Evolutionary conservation across 2,113 vertebrate species (phyloP).

Genomic region (Poeciliopsis occidentalis): DNA sequence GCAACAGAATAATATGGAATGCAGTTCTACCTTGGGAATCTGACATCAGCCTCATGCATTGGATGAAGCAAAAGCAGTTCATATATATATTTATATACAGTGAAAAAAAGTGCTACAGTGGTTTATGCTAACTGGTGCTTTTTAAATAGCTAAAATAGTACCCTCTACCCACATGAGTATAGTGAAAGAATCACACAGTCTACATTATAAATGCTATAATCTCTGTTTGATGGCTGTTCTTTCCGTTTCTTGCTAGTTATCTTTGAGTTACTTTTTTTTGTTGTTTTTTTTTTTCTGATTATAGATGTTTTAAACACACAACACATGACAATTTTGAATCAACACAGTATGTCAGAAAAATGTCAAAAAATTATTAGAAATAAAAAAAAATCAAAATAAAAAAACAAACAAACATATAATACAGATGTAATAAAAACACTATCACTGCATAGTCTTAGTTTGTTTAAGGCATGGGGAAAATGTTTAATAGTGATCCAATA

Average conservation of each 20-base stretch:
- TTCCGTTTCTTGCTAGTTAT: conserved; percentile 54
- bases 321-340: conserved; percentile 22
- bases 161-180: conserved; percentile 55
- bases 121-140: conserved; percentile 71
- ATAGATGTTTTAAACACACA: conserved; percentile 15
- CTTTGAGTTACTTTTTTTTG: conserved; percentile 28
- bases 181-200: conserved; percentile 51
- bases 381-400: conserved; percentile 22
- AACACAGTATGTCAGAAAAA: conserved; percentile 9
- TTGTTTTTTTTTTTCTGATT: conserved; percentile 9
- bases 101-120: conserved; percentile 76
- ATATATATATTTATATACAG: conserved; percentile 76
- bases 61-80: conserved; percentile 55
- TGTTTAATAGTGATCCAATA: conserved; percentile 26
- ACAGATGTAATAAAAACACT: conserved; percentile 53
- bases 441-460: conserved; percentile 48
- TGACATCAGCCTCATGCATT: conserved; percentile 54
- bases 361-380: conserved; percentile 16
- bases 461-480: conserved; percentile 23
- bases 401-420: conserved; percentile 24
- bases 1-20: conserved; percentile 62
- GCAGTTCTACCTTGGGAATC: conserved; percentile 51
- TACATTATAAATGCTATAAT: conserved; percentile 47
- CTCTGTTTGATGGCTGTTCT: conserved; percentile 56
- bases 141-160: conserved; percentile 73